Percentiles rank a stretch among this genome's conserved stretches.
phyloP scores from a whole-genome alignment of 2,113 vertebrate species.

The Cottus gobio region DNA sequence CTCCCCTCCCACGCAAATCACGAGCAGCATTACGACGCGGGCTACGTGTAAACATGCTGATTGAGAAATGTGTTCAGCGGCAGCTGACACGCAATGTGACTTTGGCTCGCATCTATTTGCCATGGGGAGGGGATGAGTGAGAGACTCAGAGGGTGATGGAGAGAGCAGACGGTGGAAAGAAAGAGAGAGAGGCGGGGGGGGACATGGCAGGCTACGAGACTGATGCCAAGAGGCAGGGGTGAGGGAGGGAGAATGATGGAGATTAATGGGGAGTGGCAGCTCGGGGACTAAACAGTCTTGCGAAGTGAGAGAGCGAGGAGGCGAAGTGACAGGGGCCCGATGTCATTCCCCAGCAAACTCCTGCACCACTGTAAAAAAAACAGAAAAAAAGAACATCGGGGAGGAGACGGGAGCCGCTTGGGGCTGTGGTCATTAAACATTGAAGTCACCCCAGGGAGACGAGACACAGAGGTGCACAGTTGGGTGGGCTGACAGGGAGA shows the following conservation, averaged over 20 bases:
- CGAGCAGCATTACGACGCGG: conserved; percentile 21
- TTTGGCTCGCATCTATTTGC: conserved; percentile 61
- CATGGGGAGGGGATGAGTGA: conserved; percentile 37
- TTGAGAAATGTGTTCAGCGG: conserved; percentile 57
- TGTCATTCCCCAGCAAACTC: conserved; percentile 69
- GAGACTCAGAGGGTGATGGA: conserved; percentile 40
- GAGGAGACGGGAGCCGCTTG: conserved; percentile 41
- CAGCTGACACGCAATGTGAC: conserved; percentile 57
- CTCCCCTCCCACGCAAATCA: conserved; percentile 27
- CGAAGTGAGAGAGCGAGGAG: conserved; percentile 55
- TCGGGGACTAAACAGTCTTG: conserved; percentile 58
- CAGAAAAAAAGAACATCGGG: conserved; percentile 62
- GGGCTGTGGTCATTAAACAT: conserved; percentile 73
- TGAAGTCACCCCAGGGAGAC: conserved; percentile 58
- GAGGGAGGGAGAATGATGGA: conserved; percentile 71
- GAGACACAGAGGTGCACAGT: conserved; percentile 43
- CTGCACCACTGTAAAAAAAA: conserved; percentile 69
- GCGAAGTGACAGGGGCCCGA: conserved; percentile 70
- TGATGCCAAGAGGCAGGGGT: conserved; percentile 61
- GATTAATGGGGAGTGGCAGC: conserved; percentile 77
- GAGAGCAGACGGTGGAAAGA: conserved; percentile 23
- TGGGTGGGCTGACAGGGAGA: background rate
- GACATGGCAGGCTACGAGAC: conserved; percentile 30
- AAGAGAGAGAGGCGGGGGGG: conserved; percentile 6
- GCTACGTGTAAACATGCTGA: conserved; percentile 64